A percentile compares a stretch with the other conserved stretches of the same genome.
Evolutionary conservation across 2,113 vertebrate genomes (phyloP).

Genomic region (Heterocephalus glaber): DNA sequence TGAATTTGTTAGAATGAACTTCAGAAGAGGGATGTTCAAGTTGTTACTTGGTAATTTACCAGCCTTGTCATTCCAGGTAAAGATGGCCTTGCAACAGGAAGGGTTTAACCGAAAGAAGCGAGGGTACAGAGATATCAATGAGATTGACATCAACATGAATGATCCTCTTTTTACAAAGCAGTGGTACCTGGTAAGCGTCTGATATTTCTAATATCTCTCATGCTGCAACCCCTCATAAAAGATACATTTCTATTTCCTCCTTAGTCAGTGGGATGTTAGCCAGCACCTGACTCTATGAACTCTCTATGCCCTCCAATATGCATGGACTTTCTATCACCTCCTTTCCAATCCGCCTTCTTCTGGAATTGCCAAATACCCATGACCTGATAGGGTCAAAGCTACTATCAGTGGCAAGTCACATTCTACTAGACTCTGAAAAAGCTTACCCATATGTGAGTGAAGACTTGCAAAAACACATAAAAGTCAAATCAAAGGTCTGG

Average conservation of each 20-base stretch:
- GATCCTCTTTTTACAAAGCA: conserved; percentile 98
- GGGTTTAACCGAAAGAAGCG: conserved; percentile 95
- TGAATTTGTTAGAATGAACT: background rate
- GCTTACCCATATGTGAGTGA: background rate
- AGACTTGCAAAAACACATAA: background rate
- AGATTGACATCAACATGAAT: conserved; percentile 95
- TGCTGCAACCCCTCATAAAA: background rate
- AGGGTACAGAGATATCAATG: conserved; percentile 95
- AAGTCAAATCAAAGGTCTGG: background rate
- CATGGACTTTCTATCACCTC: conserved; percentile 23
- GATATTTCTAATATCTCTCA: conserved; percentile 41
- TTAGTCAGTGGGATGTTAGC: background rate
- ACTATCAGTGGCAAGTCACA: background rate
- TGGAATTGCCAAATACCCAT: background rate
- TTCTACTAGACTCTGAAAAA: background rate
- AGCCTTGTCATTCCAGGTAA: conserved; percentile 89
- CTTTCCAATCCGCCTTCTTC: conserved; percentile 37
- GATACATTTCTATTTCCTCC: conserved; percentile 28
- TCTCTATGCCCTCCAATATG: background rate
- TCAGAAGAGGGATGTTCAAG: background rate
- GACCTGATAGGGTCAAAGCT: background rate
- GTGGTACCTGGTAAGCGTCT: conserved; percentile 96
- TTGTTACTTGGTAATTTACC: conserved; percentile 16
- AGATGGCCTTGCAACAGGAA: conserved; percentile 92
- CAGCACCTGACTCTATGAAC: background rate